Base-by-base conservation (phyloP, 1,140 invertebrate genomes). In the Mylabris phalerata region DNA sequence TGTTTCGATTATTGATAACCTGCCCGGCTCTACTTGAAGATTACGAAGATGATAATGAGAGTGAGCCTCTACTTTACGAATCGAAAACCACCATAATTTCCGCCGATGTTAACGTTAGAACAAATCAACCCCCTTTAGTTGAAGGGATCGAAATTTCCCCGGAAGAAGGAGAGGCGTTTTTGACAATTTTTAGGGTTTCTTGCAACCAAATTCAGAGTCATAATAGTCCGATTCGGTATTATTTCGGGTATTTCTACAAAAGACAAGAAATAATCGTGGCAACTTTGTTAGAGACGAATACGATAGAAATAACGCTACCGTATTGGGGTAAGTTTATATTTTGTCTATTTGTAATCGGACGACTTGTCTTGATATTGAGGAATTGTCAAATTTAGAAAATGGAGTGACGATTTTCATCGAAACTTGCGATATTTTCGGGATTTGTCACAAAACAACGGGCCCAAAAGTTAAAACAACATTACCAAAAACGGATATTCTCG, bases 201-300 rank as follows among this genome's bases (percentile, higher is more conserved):
- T 46, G 41, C 5, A 6, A 3, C 2, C 32, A 11, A 38, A 45
- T 45, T 2, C 0, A 13, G 2, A 32, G 39, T 39, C 40, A 45
- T 4, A 44, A 45, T 11, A 40, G 6, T 3, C 52, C 49, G 1
- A 54, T 55, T 43, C 40, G 61, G n/a, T 61, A 59, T 40, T 62
- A 61, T 39, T 64, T 61, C 48, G 62, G 62, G 9, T 64, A 55
- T 52, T 46, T 48, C 39, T 48, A 61, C 7, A 46, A 59, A 11
- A 26, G 50, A 2, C 7, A 55, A 3, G 55, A 61, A 25, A 44
- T 61, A 1, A 43, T 59, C 42, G 44, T 59, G 41, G 55, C 47
- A 38, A 50, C 27, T 26, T 43, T 57, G 11, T 11, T 55, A 27
- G 59, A 54, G 4, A 46, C 48, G 3, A 59, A 48, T 3, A 52